These are phyloP conservation scores for Villa cingulata DNA, from an alignment of 2,888 invertebrate genomes.

Conservation along the genomic window DNA sequence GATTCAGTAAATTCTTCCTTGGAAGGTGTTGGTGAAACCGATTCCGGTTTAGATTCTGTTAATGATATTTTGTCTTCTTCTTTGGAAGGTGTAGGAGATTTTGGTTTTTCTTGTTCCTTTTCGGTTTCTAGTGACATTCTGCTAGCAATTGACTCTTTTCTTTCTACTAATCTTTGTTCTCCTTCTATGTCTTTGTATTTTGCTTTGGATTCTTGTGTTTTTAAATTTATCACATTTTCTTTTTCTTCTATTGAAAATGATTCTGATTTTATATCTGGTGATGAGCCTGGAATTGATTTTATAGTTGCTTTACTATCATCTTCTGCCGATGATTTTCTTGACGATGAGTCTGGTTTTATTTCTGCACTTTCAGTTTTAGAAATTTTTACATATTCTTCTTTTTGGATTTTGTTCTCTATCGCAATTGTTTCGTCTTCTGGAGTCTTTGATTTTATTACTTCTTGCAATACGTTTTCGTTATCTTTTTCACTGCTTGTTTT, in stretches of 20 bases:
- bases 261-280: too few species aligned
- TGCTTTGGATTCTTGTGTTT: too few species aligned
- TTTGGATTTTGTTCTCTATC: constrained; percentile 11
- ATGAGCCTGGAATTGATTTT: background rate
- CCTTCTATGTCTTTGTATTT: too few species aligned
- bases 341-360: constrained; percentile 14
- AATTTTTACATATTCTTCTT: too few species aligned
- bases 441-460: constrained; percentile 25
- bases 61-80: background rate
- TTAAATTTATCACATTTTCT: too few species aligned
- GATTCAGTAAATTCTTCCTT: background rate
- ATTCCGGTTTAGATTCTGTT: background rate
- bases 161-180: background rate
- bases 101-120: background rate
- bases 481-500: background rate
- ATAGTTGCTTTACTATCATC: constrained; percentile 4
- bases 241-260: too few species aligned
- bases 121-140: too few species aligned
- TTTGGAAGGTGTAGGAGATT: background rate
- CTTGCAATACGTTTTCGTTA: background rate
- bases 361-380: too few species aligned
- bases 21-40: background rate
- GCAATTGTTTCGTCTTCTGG: constrained; percentile 34
- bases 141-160: background rate
- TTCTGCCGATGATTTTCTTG: constrained; percentile 3